A percentile compares a stretch with the other conserved stretches of the same genome.
Conservation (phyloP, 2,888 invertebrate species). For the Dryadula phaetusa region DNA sequence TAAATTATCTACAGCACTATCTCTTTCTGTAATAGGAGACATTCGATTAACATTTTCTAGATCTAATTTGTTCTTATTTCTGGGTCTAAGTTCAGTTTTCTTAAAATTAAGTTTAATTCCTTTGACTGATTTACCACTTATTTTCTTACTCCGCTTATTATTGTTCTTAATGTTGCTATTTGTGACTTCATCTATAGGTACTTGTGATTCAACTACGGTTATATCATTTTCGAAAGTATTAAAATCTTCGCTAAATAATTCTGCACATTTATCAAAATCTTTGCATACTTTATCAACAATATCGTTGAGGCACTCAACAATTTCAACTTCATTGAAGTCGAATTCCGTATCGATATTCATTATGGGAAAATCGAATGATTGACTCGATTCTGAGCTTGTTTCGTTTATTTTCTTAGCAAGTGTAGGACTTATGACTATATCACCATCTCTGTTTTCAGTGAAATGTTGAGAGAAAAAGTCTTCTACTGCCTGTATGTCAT, state of each 20-base stretch:
- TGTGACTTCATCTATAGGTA: conserved; percentile 13
- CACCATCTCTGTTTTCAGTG: conserved; percentile 51
- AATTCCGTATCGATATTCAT: conserved; percentile 45
- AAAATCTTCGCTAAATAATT: conserved; percentile 51
- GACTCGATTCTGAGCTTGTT: conserved; percentile 62
- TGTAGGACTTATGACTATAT: conserved; percentile 61
- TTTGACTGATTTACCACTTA: conserved; percentile 40
- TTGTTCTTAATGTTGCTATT: conserved; percentile 1
- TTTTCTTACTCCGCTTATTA: conserved; percentile 34
- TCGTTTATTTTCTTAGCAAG: conserved; percentile 66
- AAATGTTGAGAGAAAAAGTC: conserved; percentile 65
- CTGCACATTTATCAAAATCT: conserved; percentile 59
- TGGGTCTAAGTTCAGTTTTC: conserved; percentile 45
- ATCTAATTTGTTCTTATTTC: conserved; percentile 48
- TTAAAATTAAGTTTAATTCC: conserved; percentile 43
- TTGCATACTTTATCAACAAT: conserved; percentile 66
- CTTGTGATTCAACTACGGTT: conserved; percentile 19
- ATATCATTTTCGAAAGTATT: conserved; percentile 23
- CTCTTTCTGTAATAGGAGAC: conserved; percentile 58
- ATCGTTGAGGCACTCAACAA: conserved; percentile 63
- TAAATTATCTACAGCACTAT: conserved; percentile 43
- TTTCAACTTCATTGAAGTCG: conserved; percentile 52
- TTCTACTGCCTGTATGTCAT: conserved; percentile 56
- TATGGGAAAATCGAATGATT: conserved; percentile 53
- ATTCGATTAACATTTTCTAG: conserved; percentile 50